Percentiles rank a stretch among this genome's conserved stretches.
These are phyloP conservation scores for Actenoides hombroni DNA, from an alignment of 2,113 vertebrate species.

Conservation along the genomic window DNA sequence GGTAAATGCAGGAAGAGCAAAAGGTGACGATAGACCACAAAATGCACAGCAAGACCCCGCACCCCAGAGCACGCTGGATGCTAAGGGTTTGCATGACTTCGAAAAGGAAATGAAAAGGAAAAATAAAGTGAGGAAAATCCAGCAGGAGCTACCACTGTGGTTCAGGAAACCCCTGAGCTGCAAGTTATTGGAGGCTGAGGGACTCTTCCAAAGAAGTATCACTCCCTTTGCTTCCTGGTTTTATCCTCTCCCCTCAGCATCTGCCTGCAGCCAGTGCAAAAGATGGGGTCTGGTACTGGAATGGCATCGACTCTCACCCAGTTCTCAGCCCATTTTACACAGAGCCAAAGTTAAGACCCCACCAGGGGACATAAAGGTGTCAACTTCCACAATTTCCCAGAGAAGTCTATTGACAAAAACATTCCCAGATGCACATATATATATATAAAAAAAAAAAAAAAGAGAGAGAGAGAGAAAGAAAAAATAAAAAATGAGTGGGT, in stretches of 20 bases:
- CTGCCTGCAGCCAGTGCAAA: background rate
- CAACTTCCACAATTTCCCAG: background rate
- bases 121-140: background rate
- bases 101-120: background rate
- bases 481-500: fast-evolving
- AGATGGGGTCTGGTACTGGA: background rate
- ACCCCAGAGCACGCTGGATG: background rate
- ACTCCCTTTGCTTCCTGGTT: background rate
- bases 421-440: background rate
- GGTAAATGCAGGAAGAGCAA: background rate
- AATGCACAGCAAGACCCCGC: fast-evolving
- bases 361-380: fast-evolving
- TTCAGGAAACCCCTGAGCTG: background rate
- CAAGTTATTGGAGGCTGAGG: background rate
- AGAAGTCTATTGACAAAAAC: background rate
- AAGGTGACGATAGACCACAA: background rate
- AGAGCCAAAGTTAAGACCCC: background rate
- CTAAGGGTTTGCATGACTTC: background rate
- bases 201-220: background rate
- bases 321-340: background rate
- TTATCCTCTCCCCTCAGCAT: background rate
- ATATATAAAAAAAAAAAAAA: background rate
- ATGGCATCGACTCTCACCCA: background rate
- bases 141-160: background rate
- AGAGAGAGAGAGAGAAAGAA: no score